These are phyloP conservation scores for Potorous gilbertii DNA, from an alignment of 2,797 vertebrate genomes.

Conservation along the genomic window DNA sequence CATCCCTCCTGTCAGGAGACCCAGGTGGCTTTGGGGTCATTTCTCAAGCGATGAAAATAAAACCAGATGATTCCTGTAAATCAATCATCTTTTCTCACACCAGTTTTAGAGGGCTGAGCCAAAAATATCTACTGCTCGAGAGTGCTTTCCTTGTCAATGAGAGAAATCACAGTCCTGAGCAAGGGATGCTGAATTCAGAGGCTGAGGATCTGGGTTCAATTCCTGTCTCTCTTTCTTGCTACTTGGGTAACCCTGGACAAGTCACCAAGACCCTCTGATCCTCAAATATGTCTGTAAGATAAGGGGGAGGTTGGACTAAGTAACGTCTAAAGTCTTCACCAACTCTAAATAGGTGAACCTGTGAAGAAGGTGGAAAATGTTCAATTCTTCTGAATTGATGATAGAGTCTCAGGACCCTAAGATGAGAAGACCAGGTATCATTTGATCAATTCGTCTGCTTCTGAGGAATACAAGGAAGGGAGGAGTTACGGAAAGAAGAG, in stretches of 20 bases:
- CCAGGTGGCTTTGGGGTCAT: slow-evolving; percentile 63
- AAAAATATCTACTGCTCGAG: slow-evolving; percentile 52
- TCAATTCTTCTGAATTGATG: neutral
- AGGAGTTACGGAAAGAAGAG: neutral
- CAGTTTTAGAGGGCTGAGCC: slow-evolving; percentile 54
- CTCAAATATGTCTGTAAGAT: neutral
- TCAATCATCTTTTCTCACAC: slow-evolving; percentile 45
- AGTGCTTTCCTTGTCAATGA: slow-evolving; percentile 22
- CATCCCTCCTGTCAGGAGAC: slow-evolving; percentile 61
- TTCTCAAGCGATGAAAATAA: slow-evolving; percentile 62
- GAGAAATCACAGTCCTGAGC: neutral
- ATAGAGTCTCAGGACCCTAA: slow-evolving; percentile 25
- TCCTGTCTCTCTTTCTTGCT: neutral
- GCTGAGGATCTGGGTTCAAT: neutral
- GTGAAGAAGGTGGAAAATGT: neutral
- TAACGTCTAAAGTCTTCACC: neutral
- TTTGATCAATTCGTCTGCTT: slow-evolving; percentile 32
- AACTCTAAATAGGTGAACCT: neutral
- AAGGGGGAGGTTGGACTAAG: neutral
- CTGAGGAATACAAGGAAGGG: neutral
- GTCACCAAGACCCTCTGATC: neutral
- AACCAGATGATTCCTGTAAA: slow-evolving; percentile 57
- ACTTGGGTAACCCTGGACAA: neutral
- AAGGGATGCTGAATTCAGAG: neutral
- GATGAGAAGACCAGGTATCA: neutral